Percentiles rank a stretch among this genome's conserved stretches.
Conservation (phyloP, 2,113 vertebrate genomes). For the Catharus minimus region DNA sequence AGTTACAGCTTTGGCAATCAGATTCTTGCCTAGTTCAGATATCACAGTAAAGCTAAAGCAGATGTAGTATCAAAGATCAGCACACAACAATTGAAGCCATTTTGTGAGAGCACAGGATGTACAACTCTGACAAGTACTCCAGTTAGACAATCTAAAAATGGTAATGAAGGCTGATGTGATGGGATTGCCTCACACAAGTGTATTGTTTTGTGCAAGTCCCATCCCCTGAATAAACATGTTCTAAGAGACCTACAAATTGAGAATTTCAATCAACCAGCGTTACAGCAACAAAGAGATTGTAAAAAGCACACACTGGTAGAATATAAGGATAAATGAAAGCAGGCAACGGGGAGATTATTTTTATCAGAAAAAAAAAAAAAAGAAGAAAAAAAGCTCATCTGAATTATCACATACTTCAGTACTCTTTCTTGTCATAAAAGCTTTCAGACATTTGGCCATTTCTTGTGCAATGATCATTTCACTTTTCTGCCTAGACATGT, state of each 20-base stretch:
- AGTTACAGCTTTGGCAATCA: not conserved
- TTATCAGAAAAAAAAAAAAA: not conserved
- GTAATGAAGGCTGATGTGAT: conserved; percentile 43
- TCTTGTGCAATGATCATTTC: not conserved
- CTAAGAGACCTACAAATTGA: conserved; percentile 12
- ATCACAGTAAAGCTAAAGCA: not conserved
- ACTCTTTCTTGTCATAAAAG: not conserved
- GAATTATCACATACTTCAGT: not conserved
- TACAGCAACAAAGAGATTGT: not conserved
- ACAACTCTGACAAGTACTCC: not conserved
- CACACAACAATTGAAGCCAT: not conserved
- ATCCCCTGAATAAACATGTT: conserved; percentile 26
- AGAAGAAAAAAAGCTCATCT: not conserved
- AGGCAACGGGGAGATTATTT: not conserved
- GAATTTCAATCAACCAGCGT: not conserved
- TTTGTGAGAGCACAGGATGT: not conserved
- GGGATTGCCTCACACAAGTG: conserved; percentile 42
- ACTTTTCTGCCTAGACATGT: not conserved
- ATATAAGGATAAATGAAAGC: not conserved
- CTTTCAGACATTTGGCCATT: not conserved
- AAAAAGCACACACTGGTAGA: not conserved
- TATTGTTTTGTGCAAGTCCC: conserved; percentile 31
- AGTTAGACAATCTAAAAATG: not conserved
- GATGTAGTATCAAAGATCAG: not conserved
- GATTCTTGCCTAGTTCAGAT: not conserved